Percentiles rank a stretch among this genome's conserved stretches.
These are phyloP conservation scores for Ochotona princeps DNA, from an alignment of 2,113 vertebrate species.

Conservation along the genomic window DNA sequence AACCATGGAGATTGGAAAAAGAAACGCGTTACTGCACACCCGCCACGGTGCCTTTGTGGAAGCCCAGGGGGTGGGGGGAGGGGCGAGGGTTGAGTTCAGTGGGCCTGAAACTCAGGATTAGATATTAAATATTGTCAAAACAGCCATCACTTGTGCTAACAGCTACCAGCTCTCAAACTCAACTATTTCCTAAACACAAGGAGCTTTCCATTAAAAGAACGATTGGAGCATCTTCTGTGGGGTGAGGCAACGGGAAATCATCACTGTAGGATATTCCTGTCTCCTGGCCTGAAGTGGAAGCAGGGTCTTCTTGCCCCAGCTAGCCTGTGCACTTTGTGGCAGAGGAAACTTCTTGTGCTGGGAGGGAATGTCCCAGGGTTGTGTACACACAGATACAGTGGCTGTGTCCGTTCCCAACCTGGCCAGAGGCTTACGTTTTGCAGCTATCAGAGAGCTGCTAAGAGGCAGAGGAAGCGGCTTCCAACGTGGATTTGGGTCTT, in stretches of 20 bases:
- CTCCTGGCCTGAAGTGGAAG: neutral
- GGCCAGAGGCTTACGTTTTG: slow-evolving; percentile 37
- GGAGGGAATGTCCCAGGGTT: slow-evolving; percentile 69
- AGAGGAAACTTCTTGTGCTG: neutral
- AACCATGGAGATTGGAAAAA: slow-evolving; percentile 60
- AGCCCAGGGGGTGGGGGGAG: accelerated
- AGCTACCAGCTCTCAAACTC: neutral
- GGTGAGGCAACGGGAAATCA: neutral
- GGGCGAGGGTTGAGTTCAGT: neutral
- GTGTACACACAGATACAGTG: neutral
- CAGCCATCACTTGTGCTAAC: neutral
- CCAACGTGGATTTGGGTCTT: neutral
- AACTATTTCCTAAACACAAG: neutral
- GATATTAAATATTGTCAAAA: slow-evolving; percentile 41
- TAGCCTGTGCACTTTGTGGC: neutral
- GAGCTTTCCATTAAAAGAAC: neutral
- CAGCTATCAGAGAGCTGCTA: slow-evolving; percentile 25
- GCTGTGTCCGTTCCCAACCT: slow-evolving; percentile 18
- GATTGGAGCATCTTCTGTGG: neutral
- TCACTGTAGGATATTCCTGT: neutral
- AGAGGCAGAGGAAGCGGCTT: slow-evolving; percentile 26
- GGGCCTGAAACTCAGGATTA: slow-evolving; percentile 40
- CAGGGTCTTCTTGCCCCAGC: neutral
- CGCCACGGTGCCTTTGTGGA: slow-evolving; percentile 3
- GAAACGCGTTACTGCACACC: slow-evolving; percentile 17